These are phyloP conservation scores for Diachrysia chrysitis DNA, from an alignment of 2,888 invertebrate species.

Conservation along the genomic window DNA sequence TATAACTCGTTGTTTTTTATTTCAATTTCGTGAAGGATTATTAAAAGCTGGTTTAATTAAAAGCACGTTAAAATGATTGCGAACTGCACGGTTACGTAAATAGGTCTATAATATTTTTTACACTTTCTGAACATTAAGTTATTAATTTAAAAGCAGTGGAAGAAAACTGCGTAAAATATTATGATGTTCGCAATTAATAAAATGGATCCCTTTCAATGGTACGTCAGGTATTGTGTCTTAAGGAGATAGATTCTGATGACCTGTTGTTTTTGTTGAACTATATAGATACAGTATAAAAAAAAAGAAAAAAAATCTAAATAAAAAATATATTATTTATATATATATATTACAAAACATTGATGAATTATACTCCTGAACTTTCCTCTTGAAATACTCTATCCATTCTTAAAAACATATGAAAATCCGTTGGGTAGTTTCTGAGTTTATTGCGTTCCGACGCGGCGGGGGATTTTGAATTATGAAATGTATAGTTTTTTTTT, in stretches of 20 bases:
- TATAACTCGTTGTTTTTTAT: no score
- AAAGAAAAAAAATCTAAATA: neutral
- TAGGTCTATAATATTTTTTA: conserved; percentile 16
- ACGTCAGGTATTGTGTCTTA: neutral
- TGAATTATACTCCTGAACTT: no score
- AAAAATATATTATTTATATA: no score
- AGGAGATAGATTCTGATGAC: neutral
- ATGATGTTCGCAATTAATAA: conserved; percentile 30
- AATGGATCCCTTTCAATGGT: conserved; percentile 37
- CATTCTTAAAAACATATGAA: no score
- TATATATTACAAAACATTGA: no score
- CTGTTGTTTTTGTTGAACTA: neutral
- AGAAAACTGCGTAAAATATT: conserved; percentile 30
- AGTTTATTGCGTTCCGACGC: no score
- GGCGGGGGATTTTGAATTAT: no score
- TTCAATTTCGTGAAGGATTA: no score
- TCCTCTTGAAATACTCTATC: no score
- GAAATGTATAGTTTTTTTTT: neutral
- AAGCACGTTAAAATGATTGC: no score
- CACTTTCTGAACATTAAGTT: conserved; percentile 24
- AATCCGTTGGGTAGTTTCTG: no score
- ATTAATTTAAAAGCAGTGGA: conserved; percentile 47
- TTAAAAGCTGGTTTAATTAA: no score
- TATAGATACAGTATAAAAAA: neutral
- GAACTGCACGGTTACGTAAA: neutral